Conservation (phyloP, 2,113 vertebrate species). For the Romanogobio albipinnatus region DNA sequence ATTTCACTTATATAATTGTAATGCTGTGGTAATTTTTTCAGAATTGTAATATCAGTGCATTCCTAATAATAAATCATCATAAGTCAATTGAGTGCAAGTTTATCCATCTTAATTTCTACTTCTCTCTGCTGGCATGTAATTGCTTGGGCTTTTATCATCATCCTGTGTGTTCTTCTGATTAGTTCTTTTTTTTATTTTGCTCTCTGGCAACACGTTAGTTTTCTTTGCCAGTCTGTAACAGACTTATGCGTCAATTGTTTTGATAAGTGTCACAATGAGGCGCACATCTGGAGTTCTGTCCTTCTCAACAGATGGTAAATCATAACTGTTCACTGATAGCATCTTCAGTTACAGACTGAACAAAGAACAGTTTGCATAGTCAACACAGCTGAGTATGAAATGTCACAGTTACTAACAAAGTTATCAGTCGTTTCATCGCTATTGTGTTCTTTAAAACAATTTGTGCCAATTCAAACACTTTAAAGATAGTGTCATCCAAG, state of each 20-base stretch:
- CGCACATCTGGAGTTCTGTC: constrained; percentile 32
- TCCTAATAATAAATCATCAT: not conserved
- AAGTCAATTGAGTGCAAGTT: not conserved
- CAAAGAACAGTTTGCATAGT: constrained; percentile 28
- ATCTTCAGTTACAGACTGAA: constrained; percentile 52
- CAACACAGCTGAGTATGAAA: constrained; percentile 59
- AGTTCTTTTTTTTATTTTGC: constrained; percentile 26
- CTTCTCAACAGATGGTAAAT: constrained; percentile 28
- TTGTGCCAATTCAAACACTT: constrained; percentile 4
- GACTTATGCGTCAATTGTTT: constrained; percentile 55
- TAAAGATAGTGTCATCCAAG: not conserved
- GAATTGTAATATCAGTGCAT: not conserved
- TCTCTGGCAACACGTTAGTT: constrained; percentile 39
- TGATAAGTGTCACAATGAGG: constrained; percentile 47
- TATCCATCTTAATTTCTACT: not conserved
- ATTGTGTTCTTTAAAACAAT: constrained; percentile 47
- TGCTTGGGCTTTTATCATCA: constrained; percentile 12
- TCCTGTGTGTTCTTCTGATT: not conserved
- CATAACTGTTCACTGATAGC: constrained; percentile 43
- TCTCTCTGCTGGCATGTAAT: not conserved
- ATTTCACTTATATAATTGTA: too few relatives aligned
- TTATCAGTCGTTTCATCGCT: constrained; percentile 33
- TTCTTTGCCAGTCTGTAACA: constrained; percentile 43
- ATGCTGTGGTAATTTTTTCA: not conserved
- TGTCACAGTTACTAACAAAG: constrained; percentile 40